Conservation (phyloP, 2,888 invertebrate genomes). For the Itoplectis maculator region DNA sequence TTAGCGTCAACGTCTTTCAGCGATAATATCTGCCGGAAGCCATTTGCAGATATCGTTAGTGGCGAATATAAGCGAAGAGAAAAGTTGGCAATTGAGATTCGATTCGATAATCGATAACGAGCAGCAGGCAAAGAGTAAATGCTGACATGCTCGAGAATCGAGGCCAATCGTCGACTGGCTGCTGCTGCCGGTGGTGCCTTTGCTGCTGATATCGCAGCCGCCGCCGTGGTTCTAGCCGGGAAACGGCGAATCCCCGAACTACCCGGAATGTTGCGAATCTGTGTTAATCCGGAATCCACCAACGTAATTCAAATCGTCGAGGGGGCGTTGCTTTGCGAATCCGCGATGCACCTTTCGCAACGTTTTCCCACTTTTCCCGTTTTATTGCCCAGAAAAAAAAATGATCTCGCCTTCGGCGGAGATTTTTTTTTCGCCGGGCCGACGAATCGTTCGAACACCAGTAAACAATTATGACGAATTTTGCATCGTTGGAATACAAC, state of each 20-base stretch:
- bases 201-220: conserved; percentile 61
- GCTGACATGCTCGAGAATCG: conserved; percentile 62
- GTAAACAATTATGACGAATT: too few relatives aligned
- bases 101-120: conserved; percentile 65
- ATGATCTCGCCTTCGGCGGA: too few relatives aligned
- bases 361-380: not conserved
- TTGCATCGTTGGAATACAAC: too few relatives aligned
- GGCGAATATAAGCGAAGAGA: conserved; percentile 26
- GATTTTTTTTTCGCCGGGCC: too few relatives aligned
- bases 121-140: conserved; percentile 55
- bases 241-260: conserved; percentile 27
- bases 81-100: conserved; percentile 50
- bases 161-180: conserved; percentile 55
- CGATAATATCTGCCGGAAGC: not conserved
- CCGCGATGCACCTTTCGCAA: not conserved
- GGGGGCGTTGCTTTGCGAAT: not conserved
- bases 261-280: conserved; percentile 59
- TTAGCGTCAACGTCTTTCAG: conserved; percentile 9
- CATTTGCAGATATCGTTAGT: conserved; percentile 13
- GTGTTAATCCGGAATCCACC: conserved; percentile 8
- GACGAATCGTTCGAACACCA: too few relatives aligned
- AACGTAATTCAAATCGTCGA: not conserved
- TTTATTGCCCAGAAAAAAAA: too few relatives aligned
- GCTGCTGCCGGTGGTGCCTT: conserved; percentile 43
- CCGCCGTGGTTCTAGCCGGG: conserved; percentile 38